A percentile compares a stretch with the other conserved stretches of the same genome.
Evolutionary conservation across 2,113 vertebrate genomes (phyloP).

Genomic region (Tonatia bakeri): DNA sequence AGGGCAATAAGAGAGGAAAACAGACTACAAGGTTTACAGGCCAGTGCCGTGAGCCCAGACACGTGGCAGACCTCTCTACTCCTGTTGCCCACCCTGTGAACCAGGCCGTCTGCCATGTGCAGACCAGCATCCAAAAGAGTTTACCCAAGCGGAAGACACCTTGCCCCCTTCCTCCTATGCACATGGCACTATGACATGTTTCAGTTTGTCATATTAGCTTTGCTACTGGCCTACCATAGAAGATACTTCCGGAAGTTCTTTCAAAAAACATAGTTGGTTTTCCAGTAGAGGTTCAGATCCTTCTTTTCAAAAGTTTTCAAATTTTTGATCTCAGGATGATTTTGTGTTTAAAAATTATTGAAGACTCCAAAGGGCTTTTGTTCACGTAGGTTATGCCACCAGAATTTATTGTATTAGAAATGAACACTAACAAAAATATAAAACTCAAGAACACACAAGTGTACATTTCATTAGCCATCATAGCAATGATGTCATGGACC

Average conservation of each 20-base stretch:
- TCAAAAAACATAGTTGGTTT: not conserved
- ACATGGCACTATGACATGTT: not conserved
- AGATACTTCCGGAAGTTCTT: not conserved
- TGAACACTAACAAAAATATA: not conserved
- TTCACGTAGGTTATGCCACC: not conserved
- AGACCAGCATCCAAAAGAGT: not conserved
- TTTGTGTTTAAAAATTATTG: conserved; percentile 8
- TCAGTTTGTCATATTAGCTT: not conserved
- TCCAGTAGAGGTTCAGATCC: not conserved
- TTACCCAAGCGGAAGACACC: not conserved
- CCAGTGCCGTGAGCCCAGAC: not conserved
- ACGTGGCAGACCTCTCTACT: not conserved
- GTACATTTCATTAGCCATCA: not conserved
- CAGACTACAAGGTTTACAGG: not conserved
- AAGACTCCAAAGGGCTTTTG: not conserved
- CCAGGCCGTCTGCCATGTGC: not conserved
- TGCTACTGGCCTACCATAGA: not conserved
- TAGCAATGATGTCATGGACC: not conserved
- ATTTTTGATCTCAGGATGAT: not conserved
- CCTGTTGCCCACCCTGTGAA: not conserved
- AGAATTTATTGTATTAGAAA: not conserved
- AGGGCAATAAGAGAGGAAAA: not conserved
- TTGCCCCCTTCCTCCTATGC: not conserved
- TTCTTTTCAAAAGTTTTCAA: not conserved
- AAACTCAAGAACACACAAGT: not conserved